phyloP scores from a whole-genome alignment of 2,888 invertebrate species.

The Phragmatobia fuliginosa region DNA sequence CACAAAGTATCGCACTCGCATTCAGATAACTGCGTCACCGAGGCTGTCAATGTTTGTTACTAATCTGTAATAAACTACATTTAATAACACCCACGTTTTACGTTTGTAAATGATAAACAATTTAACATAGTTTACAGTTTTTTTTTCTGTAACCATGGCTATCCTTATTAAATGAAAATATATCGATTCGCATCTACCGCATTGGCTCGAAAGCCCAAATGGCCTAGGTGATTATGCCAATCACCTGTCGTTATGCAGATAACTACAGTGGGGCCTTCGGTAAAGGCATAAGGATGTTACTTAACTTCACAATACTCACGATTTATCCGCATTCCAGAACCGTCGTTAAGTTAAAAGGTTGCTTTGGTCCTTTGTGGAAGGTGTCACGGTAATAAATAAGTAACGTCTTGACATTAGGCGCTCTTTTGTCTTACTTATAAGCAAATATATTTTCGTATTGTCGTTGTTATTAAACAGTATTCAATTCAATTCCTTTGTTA shows the following conservation, averaged over 20 bases:
- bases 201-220: constrained; percentile 26
- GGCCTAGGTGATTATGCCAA: constrained; percentile 47
- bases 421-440: neutral
- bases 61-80: neutral
- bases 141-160: neutral
- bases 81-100: neutral
- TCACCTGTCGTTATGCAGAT: constrained; percentile 51
- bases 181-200: constrained; percentile 8
- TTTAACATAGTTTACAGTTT: neutral
- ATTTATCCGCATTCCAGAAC: constrained; percentile 34
- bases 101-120: too few species aligned
- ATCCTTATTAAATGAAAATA: constrained; percentile 7
- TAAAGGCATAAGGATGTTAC: constrained; percentile 43
- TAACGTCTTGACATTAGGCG: constrained; percentile 1
- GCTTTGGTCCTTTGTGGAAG: neutral
- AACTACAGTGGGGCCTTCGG: constrained; percentile 37
- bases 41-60: too few species aligned
- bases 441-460: neutral
- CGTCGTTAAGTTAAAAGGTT: constrained; percentile 48
- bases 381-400: constrained; percentile 6
- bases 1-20: too few species aligned
- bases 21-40: too few species aligned
- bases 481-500: neutral
- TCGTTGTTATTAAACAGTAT: neutral
- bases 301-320: constrained; percentile 42